A percentile compares a stretch with the other conserved stretches of the same genome.
phyloP scores from a whole-genome alignment of 2,113 vertebrate species.

The Anhinga anhinga region DNA sequence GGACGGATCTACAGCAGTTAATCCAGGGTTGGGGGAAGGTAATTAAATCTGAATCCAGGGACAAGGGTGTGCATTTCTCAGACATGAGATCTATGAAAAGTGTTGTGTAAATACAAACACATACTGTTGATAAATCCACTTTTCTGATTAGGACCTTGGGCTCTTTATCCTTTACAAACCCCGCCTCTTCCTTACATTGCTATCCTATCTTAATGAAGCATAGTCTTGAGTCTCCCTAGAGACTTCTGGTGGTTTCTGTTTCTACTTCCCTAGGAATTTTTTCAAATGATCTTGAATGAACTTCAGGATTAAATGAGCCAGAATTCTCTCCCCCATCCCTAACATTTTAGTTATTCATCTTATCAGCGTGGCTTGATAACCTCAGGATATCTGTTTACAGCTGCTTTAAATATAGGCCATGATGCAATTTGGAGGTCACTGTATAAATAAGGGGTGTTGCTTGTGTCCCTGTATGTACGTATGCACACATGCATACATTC shows the following conservation, averaged over 20 bases:
- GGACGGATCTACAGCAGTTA: background rate
- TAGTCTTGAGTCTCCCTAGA: background rate
- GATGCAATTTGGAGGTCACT: background rate
- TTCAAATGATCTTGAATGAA: background rate
- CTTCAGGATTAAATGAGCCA: slow-evolving; percentile 6
- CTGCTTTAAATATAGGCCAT: background rate
- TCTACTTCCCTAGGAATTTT: background rate
- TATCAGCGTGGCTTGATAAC: background rate
- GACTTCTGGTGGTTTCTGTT: background rate
- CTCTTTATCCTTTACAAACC: background rate
- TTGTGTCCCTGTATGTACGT: too few species aligned
- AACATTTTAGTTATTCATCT: background rate
- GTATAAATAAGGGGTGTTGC: background rate
- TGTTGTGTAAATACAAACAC: background rate
- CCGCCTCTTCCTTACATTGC: background rate
- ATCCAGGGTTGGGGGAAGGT: background rate
- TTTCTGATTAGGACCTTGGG: background rate
- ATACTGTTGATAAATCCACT: background rate
- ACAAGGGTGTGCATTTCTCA: background rate
- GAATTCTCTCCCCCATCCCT: background rate
- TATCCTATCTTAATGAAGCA: background rate
- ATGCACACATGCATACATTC: background rate
- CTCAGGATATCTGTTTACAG: background rate
- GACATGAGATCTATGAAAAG: background rate
- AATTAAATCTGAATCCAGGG: background rate